Evolutionary conservation across 37 sponge, comb jelly and placozoan genomes (phyloP).

Genomic region (Chondrilla cf. caribensis): DNA sequence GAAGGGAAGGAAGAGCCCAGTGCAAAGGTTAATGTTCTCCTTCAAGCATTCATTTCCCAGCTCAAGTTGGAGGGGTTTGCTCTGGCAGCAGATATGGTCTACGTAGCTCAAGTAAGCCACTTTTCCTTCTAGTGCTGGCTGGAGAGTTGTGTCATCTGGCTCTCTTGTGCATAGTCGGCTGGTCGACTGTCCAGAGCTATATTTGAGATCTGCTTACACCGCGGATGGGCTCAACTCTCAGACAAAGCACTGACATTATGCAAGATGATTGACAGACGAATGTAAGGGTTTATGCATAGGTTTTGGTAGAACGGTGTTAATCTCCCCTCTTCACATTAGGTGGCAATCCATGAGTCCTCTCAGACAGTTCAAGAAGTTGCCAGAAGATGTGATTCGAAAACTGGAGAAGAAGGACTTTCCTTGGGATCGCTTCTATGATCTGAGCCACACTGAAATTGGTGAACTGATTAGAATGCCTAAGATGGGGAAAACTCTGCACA

Average conservation of each 20-base stretch:
- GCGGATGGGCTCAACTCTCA: slow-evolving; percentile 96
- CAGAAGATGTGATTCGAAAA: slow-evolving; percentile 91
- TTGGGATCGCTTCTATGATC: slow-evolving; percentile 94
- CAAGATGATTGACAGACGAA: slow-evolving; percentile 97
- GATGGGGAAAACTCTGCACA: slow-evolving; percentile 97
- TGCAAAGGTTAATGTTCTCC: slow-evolving; percentile 96
- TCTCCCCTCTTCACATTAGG: slow-evolving; percentile 40
- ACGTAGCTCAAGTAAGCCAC: slow-evolving; percentile 79
- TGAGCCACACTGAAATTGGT: slow-evolving; percentile 91
- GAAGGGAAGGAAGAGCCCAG: slow-evolving; percentile 97
- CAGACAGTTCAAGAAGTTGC: slow-evolving; percentile 95
- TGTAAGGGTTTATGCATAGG: slow-evolving; percentile 64
- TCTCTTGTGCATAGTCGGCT: slow-evolving; percentile 68
- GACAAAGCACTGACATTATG: slow-evolving; percentile 84
- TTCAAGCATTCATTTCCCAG: slow-evolving; percentile 98
- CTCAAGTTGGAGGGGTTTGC: slow-evolving; percentile 98
- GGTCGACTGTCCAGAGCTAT: slow-evolving; percentile 93
- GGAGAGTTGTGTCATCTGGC: neutral
- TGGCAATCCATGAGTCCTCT: slow-evolving; percentile 99
- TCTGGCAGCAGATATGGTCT: slow-evolving; percentile 97
- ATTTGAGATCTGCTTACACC: slow-evolving; percentile 89
- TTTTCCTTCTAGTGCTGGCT: neutral
- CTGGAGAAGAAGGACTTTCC: slow-evolving; percentile 99
- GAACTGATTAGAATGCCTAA: slow-evolving; percentile 97
- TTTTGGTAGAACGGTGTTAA: neutral